Percentiles rank a stretch among this genome's conserved stretches.
These are phyloP conservation scores for Drosophila macrospina DNA, from an alignment of 2,888 invertebrate genomes.

Conservation along the genomic window DNA sequence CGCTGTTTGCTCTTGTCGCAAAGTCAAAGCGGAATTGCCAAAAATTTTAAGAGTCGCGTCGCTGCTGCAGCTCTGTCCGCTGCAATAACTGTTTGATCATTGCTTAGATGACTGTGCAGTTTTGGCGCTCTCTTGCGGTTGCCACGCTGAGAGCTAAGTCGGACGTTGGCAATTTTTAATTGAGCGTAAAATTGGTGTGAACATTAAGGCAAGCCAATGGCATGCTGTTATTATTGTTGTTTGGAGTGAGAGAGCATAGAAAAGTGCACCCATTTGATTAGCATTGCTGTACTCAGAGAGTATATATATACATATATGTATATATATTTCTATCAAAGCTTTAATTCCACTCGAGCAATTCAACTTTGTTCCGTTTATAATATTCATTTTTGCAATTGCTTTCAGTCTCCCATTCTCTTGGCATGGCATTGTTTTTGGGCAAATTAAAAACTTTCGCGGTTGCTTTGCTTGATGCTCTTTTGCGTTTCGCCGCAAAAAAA, in stretches of 20 bases:
- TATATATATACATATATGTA: not conserved
- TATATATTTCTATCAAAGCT: not conserved
- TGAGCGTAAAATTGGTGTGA: slow-evolving; percentile 62
- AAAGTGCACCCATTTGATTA: not conserved
- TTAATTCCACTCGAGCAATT: slow-evolving; percentile 17
- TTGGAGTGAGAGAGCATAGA: not conserved
- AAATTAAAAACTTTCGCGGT: slow-evolving; percentile 54
- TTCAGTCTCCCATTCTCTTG: slow-evolving; percentile 9
- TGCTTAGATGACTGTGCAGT: slow-evolving; percentile 51
- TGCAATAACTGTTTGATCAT: slow-evolving; percentile 46
- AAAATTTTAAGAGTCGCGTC: slow-evolving; percentile 22
- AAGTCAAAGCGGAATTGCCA: slow-evolving; percentile 34
- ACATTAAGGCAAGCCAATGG: slow-evolving; percentile 42
- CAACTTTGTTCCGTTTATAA: not conserved
- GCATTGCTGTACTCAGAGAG: not conserved
- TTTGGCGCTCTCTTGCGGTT: slow-evolving; percentile 13
- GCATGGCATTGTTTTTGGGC: slow-evolving; percentile 19
- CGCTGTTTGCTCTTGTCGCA: not conserved
- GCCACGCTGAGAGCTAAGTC: slow-evolving; percentile 16
- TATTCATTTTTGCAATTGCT: not conserved
- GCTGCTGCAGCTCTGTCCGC: slow-evolving; percentile 18
- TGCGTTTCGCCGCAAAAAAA: slow-evolving; percentile 31
- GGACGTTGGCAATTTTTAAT: slow-evolving; percentile 49
- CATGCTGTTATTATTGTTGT: slow-evolving; percentile 15
- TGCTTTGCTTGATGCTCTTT: slow-evolving; percentile 25